Conservation (phyloP, 2,797 vertebrate species). For the Liasis olivaceus region DNA sequence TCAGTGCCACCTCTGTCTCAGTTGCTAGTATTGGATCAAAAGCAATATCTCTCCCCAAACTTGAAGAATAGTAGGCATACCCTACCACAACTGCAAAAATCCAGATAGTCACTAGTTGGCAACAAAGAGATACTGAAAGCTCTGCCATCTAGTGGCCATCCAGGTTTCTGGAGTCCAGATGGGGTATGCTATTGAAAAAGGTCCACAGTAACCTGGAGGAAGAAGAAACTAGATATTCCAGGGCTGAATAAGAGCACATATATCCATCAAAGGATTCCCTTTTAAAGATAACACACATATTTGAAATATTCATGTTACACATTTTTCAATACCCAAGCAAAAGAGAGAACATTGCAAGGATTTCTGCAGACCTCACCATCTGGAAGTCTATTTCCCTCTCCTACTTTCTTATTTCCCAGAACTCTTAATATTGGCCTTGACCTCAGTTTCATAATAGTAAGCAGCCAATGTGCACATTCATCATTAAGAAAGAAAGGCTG, state of each 20-base stretch:
- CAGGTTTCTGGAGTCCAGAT: background rate
- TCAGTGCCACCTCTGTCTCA: background rate
- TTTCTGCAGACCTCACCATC: background rate
- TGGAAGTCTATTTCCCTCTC: background rate
- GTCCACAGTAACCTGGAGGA: background rate
- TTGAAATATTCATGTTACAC: background rate
- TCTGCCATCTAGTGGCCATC: background rate
- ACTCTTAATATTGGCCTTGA: conserved; percentile 45
- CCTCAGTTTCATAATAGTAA: conserved; percentile 71
- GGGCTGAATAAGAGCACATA: background rate
- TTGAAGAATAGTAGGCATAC: background rate
- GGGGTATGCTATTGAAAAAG: background rate
- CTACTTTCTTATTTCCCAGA: background rate
- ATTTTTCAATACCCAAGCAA: conserved; percentile 8
- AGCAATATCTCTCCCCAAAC: background rate
- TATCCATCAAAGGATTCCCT: background rate
- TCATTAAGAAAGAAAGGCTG: conserved; percentile 77
- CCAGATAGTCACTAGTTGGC: background rate
- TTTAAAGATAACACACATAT: background rate
- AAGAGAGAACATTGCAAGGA: background rate
- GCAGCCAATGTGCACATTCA: conserved; percentile 75
- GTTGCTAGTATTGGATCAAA: background rate
- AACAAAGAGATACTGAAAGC: background rate
- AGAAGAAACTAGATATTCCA: background rate
- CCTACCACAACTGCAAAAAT: background rate